A percentile compares a stretch with the other conserved stretches of the same genome.
These are phyloP conservation scores for Nomada hirtipes DNA, from an alignment of 2,888 invertebrate genomes.

Conservation along the genomic window DNA sequence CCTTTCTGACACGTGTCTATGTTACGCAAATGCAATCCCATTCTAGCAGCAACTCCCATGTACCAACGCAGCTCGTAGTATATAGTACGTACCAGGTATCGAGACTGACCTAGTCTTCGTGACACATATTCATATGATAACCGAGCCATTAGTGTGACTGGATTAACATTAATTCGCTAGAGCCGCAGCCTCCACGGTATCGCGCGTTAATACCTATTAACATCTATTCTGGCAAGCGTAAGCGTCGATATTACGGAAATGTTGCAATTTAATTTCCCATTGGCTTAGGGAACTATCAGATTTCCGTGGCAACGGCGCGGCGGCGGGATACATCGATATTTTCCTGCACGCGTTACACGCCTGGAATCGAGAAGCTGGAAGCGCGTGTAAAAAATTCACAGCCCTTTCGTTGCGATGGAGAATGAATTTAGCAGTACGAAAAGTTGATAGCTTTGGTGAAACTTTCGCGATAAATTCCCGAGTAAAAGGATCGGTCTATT, in stretches of 20 bases:
- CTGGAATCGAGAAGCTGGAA: not conserved
- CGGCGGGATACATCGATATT: not conserved
- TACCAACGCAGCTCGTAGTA: constrained; percentile 24
- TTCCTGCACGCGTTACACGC: constrained; percentile 1
- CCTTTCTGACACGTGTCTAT: constrained; percentile 55
- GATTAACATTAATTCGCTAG: constrained; percentile 55
- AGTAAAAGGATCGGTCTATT: constrained; percentile 1
- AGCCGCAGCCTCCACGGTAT: constrained; percentile 4
- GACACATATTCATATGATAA: constrained; percentile 71
- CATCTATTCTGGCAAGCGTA: not conserved
- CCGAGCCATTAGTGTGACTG: constrained; percentile 53
- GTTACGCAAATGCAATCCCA: constrained; percentile 67
- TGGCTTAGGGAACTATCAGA: constrained; percentile 1
- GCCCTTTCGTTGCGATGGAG: not conserved
- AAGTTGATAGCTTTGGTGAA: constrained; percentile 10
- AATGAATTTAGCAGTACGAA: not conserved
- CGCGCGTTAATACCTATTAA: constrained; percentile 38
- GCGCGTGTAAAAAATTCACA: constrained; percentile 30
- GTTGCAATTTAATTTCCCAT: constrained; percentile 22
- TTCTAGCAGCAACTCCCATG: constrained; percentile 41
- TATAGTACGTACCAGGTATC: constrained; percentile 57
- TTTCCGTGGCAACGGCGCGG: constrained; percentile 2
- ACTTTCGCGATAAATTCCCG: constrained; percentile 21
- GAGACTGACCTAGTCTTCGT: constrained; percentile 60
- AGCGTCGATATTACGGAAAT: constrained; percentile 32